Conservation (phyloP, 1,140 invertebrate genomes). For the Rhynchophorus ferrugineus region DNA sequence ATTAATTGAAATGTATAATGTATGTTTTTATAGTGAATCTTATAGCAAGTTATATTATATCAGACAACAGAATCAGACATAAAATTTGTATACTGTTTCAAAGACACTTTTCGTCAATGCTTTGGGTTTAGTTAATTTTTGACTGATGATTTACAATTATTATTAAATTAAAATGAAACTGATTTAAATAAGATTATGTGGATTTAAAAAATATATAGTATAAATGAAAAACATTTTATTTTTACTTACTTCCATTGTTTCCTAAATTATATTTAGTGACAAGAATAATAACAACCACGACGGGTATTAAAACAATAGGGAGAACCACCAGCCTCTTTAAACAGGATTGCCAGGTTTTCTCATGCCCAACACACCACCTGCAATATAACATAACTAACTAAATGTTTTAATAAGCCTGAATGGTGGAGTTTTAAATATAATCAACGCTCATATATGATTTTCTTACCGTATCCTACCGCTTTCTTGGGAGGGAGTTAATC, state of each 20-base stretch:
- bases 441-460: not conserved
- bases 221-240: too few relatives aligned
- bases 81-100: too few relatives aligned
- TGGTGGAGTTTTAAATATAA: not conserved
- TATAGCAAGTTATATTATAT: too few relatives aligned
- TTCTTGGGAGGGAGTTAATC: slow-evolving; percentile 20
- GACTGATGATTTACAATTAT: too few relatives aligned
- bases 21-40: too few relatives aligned
- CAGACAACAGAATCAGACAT: too few relatives aligned
- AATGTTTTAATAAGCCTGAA: not conserved
- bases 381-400: slow-evolving; percentile 11
- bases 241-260: slow-evolving; percentile 5
- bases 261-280: slow-evolving; percentile 11
- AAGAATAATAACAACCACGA: slow-evolving; percentile 26
- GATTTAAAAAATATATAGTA: too few relatives aligned
- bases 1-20: too few relatives aligned
- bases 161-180: slow-evolving; percentile 1
- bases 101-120: too few relatives aligned
- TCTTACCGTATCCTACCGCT: slow-evolving; percentile 27
- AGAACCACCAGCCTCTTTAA: slow-evolving; percentile 32
- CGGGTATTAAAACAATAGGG: slow-evolving; percentile 29
- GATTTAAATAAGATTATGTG: too few relatives aligned
- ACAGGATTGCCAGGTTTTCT: slow-evolving; percentile 31
- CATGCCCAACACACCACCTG: slow-evolving; percentile 36
- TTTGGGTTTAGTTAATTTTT: too few relatives aligned